A percentile compares a stretch with the other conserved stretches of the same genome.
Evolutionary conservation across 2,113 vertebrate genomes (phyloP).

Genomic region (Aleadryas rufinucha): DNA sequence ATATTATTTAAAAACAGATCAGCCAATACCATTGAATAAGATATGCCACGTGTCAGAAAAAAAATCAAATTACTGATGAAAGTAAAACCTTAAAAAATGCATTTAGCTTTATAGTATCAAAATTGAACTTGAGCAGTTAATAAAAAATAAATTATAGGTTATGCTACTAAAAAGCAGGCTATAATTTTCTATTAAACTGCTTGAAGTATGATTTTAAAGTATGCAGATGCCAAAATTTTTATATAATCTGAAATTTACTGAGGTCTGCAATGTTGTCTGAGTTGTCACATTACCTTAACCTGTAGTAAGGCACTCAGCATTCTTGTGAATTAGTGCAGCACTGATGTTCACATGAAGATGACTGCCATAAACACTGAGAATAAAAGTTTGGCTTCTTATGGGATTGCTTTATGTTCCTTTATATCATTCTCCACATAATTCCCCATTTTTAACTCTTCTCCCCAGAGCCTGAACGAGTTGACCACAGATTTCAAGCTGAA

Average conservation of each 20-base stretch:
- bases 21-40: slow-evolving; percentile 12
- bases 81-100: not conserved
- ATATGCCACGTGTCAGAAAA: not conserved
- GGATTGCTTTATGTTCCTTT: not conserved
- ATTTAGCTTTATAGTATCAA: not conserved
- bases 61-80: not conserved
- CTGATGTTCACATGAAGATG: not conserved
- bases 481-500: not conserved
- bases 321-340: not conserved
- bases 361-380: not conserved
- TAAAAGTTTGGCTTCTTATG: not conserved
- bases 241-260: not conserved
- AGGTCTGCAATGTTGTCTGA: not conserved
- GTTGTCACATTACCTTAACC: not conserved
- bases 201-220: not conserved
- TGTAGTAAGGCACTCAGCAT: not conserved
- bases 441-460: not conserved
- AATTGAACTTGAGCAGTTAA: not conserved
- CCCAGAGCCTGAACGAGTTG: not conserved
- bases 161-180: not conserved
- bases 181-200: not conserved
- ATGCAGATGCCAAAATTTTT: not conserved
- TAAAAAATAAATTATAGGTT: slow-evolving; percentile 8
- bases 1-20: slow-evolving; percentile 24
- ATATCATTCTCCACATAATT: not conserved